phyloP scores from a whole-genome alignment of 2,888 invertebrate genomes.

The Yponomeuta evonymella region DNA sequence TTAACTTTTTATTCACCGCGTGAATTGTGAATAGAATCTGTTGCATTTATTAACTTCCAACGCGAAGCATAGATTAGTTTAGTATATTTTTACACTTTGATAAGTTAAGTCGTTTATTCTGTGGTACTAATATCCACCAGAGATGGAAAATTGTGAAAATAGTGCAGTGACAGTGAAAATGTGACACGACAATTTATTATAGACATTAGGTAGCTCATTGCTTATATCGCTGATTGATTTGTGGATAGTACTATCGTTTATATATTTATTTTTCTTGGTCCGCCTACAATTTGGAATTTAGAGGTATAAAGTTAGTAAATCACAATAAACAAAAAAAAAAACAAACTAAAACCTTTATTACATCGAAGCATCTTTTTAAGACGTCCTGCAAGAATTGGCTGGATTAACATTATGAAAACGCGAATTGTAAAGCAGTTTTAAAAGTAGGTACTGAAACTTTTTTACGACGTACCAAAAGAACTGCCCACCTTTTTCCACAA shows the following conservation, averaged over 20 bases:
- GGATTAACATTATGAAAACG: no score
- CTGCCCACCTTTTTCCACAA: background rate
- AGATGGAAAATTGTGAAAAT: background rate
- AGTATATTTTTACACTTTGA: slow-evolving; percentile 63
- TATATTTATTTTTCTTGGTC: background rate
- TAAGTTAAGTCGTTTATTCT: slow-evolving; percentile 49
- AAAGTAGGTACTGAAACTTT: no score
- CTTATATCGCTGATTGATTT: background rate
- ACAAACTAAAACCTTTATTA: no score
- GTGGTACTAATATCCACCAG: slow-evolving; percentile 19
- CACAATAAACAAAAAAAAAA: no score
- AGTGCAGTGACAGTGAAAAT: background rate
- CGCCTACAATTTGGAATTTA: background rate
- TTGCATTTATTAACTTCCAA: slow-evolving; percentile 68
- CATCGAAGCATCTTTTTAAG: no score
- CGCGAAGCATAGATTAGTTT: slow-evolving; percentile 63
- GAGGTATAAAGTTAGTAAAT: no score
- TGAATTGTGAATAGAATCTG: slow-evolving; percentile 59
- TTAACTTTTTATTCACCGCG: slow-evolving; percentile 66
- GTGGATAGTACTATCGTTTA: background rate
- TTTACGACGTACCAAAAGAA: no score
- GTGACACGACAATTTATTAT: background rate
- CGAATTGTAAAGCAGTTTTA: no score
- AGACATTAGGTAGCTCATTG: background rate
- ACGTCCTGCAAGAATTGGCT: no score